Base-by-base conservation (phyloP, 2,888 invertebrate genomes). In the Andrena bucephala region DNA sequence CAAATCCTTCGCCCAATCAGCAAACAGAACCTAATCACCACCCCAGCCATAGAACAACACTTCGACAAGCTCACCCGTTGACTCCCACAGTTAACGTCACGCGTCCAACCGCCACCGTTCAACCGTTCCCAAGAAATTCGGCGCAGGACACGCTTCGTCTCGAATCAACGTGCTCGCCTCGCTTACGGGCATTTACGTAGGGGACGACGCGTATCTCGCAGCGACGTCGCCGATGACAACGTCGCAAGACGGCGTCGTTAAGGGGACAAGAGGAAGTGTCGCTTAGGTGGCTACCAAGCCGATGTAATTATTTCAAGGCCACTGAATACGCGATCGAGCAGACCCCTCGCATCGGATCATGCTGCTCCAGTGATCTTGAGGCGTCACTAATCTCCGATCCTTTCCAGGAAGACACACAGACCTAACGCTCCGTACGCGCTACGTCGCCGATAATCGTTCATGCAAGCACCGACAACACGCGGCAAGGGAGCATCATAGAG, bases 281-380 rank as follows among this genome's bases (percentile, higher is more conserved):
- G 87, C 81, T 85, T 83, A 82, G 85, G 72, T 83, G 74, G 81
- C 70, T 81, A 78, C 75, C 75, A 72, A 82, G 85, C 81, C 86
- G 81, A 87, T 81, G 86, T 89, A 89, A 93, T 93, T 92, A 92
- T 91, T 90, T 91, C 91, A 88, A 91, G 91, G 87, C 90, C 90
- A 91, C 88, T 90, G 91, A 92, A 88, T 91, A 90, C 87, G 90
- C 89, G 91, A 92, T 88, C 91, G 90, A 91, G 90, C 88, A 89
- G 90, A 88, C 88, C 87, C 85, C 90, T 92, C 92, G 87, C 91
- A 92, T 92, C 92, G 91, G 89, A 92, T 93, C 90, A 91, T 90
- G 85, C 90, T 92, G 92, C 92, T 92, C 89, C 89, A 89, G 80
- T 92, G 91, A 89, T 92, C 90, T 86, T 89, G 91, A 92, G 90